Conservation (phyloP, 2,888 invertebrate species). For the Cheiracanthium punctorium region DNA sequence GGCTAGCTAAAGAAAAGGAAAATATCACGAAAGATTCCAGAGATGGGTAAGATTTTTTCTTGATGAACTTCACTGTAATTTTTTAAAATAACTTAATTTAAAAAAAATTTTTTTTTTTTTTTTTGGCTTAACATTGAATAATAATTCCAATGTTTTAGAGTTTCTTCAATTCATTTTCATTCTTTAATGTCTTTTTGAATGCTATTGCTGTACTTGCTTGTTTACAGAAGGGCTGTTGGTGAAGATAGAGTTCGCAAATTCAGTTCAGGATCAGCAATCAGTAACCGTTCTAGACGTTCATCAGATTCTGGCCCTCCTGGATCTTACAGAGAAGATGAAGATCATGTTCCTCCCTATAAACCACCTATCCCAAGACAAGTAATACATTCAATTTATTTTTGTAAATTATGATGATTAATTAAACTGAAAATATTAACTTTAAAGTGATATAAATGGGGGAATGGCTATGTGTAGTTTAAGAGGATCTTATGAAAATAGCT, state of each 20-base stretch:
- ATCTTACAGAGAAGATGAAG: constrained; percentile 38
- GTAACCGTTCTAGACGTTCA: constrained; percentile 57
- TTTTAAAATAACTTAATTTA: too few relatives aligned
- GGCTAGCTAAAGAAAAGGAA: constrained; percentile 78
- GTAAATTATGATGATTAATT: not conserved
- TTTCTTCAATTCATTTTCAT: too few relatives aligned
- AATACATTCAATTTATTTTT: not conserved
- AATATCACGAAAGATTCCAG: constrained; percentile 13
- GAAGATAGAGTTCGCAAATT: constrained; percentile 43
- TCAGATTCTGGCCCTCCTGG: constrained; percentile 59
- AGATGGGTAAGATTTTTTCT: not conserved
- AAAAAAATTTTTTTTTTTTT: too few relatives aligned
- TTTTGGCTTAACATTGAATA: too few relatives aligned
- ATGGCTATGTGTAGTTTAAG: too few relatives aligned
- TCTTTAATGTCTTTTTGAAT: too few relatives aligned
- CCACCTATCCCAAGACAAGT: constrained; percentile 59
- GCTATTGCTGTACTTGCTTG: not conserved
- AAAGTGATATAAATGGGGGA: too few relatives aligned
- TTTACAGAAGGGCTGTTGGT: not conserved
- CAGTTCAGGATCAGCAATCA: constrained; percentile 59
- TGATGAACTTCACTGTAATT: too few relatives aligned
- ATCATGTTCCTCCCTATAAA: constrained; percentile 43
- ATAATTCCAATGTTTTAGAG: too few relatives aligned
- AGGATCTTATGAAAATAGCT: too few relatives aligned
- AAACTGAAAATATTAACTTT: too few relatives aligned